Evolutionary conservation across 2,888 invertebrate species (phyloP).

Genomic region (Cabera pusaria): DNA sequence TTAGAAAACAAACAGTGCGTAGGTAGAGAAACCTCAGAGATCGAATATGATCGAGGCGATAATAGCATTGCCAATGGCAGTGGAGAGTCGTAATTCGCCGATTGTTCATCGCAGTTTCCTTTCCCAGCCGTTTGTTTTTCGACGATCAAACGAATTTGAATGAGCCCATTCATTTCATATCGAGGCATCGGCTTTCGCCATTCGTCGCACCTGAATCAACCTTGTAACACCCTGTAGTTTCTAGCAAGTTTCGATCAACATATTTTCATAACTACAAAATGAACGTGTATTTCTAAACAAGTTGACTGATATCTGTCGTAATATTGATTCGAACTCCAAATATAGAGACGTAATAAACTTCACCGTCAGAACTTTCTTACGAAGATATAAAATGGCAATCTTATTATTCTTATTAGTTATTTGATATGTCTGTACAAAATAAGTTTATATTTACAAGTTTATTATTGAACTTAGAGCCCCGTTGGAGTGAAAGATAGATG

Average conservation of each 20-base stretch:
- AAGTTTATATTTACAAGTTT: too few species aligned
- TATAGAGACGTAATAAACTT: too few species aligned
- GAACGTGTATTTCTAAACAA: too few species aligned
- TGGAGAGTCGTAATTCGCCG: conserved; percentile 50
- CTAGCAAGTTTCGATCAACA: conserved; percentile 6
- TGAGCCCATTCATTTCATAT: conserved; percentile 41
- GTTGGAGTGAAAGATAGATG: too few species aligned
- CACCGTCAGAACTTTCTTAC: too few species aligned
- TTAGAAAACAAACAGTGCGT: conserved; percentile 4
- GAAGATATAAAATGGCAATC: too few species aligned
- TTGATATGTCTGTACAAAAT: too few species aligned
- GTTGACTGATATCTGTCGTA: background rate
- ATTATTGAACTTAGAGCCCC: too few species aligned
- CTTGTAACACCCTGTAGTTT: conserved; percentile 9
- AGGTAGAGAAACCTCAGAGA: conserved; percentile 32
- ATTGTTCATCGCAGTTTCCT: conserved; percentile 58
- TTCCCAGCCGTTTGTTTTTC: conserved; percentile 54
- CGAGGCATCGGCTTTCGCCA: conserved; percentile 45
- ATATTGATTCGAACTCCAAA: conserved; percentile 5
- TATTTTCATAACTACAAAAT: background rate
- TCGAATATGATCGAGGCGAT: conserved; percentile 44
- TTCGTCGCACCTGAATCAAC: conserved; percentile 33
- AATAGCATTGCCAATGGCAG: conserved; percentile 49
- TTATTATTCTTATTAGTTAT: too few species aligned
- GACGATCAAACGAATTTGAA: conserved; percentile 46